Percentiles rank a stretch among this genome's conserved stretches.
phyloP scores from a whole-genome alignment of 2,113 vertebrate species.

The Proteles cristata region DNA sequence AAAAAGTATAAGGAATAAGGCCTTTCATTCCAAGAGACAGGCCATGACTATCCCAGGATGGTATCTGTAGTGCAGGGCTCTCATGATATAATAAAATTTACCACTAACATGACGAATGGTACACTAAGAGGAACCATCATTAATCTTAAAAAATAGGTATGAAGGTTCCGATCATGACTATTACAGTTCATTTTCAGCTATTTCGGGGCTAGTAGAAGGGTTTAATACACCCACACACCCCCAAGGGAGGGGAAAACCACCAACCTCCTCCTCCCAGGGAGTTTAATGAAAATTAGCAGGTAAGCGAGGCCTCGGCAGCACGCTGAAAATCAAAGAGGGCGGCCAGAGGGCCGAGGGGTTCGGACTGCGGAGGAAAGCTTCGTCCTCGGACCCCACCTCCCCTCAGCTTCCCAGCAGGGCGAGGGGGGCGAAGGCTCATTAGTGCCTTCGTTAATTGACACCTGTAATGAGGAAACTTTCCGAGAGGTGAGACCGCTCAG shows the following conservation, averaged over 20 bases:
- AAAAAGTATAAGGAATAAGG: neutral
- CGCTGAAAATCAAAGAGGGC: constrained; percentile 52
- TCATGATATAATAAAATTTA: neutral
- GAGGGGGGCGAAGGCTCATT: constrained; percentile 6
- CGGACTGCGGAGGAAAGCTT: neutral
- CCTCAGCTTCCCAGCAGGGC: constrained; percentile 16
- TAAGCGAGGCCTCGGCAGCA: constrained; percentile 68
- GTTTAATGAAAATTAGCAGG: constrained; percentile 69
- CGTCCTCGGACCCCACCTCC: constrained; percentile 40
- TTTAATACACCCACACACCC: constrained; percentile 59
- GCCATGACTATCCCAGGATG: constrained; percentile 10
- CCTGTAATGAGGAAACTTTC: constrained; percentile 82
- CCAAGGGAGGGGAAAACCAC: constrained; percentile 44
- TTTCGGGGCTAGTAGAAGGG: constrained; percentile 27
- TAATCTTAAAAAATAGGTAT: neutral
- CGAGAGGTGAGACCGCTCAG: neutral
- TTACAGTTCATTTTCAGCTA: constrained; percentile 49
- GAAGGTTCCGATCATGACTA: constrained; percentile 17
- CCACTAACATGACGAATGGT: constrained; percentile 1
- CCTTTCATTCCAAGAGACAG: constrained; percentile 11
- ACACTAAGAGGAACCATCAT: neutral
- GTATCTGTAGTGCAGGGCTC: neutral
- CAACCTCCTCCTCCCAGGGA: constrained; percentile 60
- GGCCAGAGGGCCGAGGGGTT: neutral
- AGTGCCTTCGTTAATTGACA: constrained; percentile 75